Evolutionary conservation across 2,113 vertebrate genomes (phyloP).

Genomic region (Gymnocephalus cernua): DNA sequence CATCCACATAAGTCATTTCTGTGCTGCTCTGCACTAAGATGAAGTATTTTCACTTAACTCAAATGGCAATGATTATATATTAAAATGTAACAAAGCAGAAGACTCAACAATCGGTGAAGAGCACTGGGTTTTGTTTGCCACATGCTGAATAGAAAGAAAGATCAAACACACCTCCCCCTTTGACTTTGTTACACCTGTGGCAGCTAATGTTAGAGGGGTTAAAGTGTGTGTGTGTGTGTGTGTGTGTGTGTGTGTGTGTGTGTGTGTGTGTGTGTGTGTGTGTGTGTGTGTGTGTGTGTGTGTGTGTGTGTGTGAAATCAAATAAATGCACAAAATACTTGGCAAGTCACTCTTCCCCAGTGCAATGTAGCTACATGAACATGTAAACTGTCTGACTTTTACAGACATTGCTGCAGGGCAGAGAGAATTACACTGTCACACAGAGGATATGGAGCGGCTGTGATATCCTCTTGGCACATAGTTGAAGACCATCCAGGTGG

Average conservation of each 20-base stretch:
- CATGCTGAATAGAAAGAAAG: conserved; percentile 18
- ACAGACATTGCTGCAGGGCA: conserved; percentile 94
- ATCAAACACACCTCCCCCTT: conserved; percentile 44
- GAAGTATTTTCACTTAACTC: conserved; percentile 5
- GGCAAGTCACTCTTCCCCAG: conserved; percentile 74
- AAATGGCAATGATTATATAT: neutral
- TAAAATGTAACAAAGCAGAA: conserved; percentile 42
- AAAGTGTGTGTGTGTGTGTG: conserved; percentile 43
- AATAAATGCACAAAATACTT: conserved; percentile 79
- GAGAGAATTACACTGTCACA: conserved; percentile 95
- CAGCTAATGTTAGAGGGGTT: conserved; percentile 59
- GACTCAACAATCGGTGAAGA: conserved; percentile 16
- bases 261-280: conserved; percentile 24
- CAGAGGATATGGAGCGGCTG: conserved; percentile 91
- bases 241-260: conserved; percentile 5
- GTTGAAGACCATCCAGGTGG: conserved; percentile 93
- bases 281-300: conserved; percentile 5
- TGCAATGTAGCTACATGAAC: conserved; percentile 86
- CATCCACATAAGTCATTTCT: conserved; percentile 10
- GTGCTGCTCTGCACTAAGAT: conserved; percentile 13
- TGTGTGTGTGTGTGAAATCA: conserved; percentile 54
- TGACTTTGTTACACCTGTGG: conserved; percentile 55
- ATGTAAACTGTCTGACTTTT: conserved; percentile 96
- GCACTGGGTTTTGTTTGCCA: neutral
- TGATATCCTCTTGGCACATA: conserved; percentile 94